Evolutionary conservation across 2,113 vertebrate species (phyloP).

Genomic region (Mesitornis unicolor): DNA sequence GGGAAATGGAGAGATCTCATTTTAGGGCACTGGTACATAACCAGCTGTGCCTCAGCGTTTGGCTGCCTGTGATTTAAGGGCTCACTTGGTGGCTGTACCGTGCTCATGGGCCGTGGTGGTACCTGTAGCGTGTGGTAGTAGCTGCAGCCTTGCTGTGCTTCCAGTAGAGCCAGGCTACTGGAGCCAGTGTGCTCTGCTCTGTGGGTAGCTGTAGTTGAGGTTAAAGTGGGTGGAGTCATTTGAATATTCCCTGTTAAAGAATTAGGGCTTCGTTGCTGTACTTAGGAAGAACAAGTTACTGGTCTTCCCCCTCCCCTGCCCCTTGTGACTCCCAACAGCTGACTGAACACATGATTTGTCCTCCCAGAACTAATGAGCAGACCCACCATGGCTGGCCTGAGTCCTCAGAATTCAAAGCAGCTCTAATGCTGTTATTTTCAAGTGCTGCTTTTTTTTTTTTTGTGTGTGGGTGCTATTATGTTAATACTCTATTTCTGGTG

Average conservation of each 20-base stretch:
- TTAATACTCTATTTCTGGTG: background rate
- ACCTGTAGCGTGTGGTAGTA: fast-evolving
- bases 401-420: background rate
- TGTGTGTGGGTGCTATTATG: background rate
- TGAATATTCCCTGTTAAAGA: conserved; percentile 55
- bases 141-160: background rate
- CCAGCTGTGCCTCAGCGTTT: background rate
- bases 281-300: conserved; percentile 65
- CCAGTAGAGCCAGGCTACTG: background rate
- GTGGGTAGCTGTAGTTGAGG: background rate
- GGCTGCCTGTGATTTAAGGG: background rate
- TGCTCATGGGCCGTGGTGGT: fast-evolving
- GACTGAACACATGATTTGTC: conserved; percentile 72
- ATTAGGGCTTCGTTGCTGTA: background rate
- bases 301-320: background rate
- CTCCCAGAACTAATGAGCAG: conserved; percentile 57
- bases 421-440: background rate
- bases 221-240: conserved; percentile 22
- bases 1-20: background rate
- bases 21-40: fast-evolving
- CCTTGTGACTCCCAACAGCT: conserved; percentile 77
- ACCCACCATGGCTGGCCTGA: conserved; percentile 4
- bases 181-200: background rate
- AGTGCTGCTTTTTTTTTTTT: background rate
- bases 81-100: background rate